A percentile compares a stretch with the other conserved stretches of the same genome.
Evolutionary conservation across 2,113 vertebrate species (phyloP).

Genomic region (Passer montanus): DNA sequence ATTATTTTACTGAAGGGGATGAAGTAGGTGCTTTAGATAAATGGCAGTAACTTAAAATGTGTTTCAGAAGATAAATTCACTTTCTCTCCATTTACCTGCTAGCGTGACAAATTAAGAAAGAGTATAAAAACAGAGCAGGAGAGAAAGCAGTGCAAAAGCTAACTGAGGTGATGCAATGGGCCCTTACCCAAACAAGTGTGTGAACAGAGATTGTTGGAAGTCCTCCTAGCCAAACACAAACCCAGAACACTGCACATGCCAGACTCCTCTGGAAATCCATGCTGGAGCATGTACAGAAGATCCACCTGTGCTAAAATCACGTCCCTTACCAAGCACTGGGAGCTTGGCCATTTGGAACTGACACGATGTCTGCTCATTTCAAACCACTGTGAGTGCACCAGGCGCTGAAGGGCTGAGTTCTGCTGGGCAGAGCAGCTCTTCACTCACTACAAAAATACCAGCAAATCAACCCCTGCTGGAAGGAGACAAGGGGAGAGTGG

Average conservation of each 20-base stretch:
- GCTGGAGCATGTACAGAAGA: not conserved
- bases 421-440: not conserved
- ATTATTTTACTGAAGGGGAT: conserved; percentile 62
- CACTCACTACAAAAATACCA: not conserved
- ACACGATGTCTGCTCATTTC: not conserved
- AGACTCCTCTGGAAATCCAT: conserved; percentile 20
- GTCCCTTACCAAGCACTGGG: not conserved
- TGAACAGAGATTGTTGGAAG: conserved; percentile 43
- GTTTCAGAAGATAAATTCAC: conserved; percentile 66
- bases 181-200: conserved; percentile 16
- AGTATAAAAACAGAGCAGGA: conserved; percentile 37
- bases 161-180: conserved; percentile 50
- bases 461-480: not conserved
- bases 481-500: not conserved
- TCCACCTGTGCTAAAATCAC: not conserved
- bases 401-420: not conserved
- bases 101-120: conserved; percentile 63
- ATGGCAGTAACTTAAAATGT: conserved; percentile 57
- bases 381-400: not conserved
- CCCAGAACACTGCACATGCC: not conserved
- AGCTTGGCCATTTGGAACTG: not conserved
- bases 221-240: conserved; percentile 35
- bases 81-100: conserved; percentile 63
- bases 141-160: conserved; percentile 39
- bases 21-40: conserved; percentile 63